Conservation (phyloP, 1,140 invertebrate genomes). For the Campoletis sonorensis region DNA sequence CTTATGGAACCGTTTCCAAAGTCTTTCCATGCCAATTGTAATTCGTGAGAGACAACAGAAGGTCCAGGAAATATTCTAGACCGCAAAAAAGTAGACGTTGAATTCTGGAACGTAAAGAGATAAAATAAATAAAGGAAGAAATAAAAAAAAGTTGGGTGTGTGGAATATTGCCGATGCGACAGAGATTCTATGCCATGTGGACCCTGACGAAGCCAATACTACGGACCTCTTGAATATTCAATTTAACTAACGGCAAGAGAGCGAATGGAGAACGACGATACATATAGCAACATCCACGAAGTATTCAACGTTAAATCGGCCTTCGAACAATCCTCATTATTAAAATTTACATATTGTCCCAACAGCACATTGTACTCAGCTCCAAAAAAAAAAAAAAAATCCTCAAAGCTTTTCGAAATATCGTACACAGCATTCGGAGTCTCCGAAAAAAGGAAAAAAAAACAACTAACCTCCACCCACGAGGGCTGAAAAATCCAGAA, state of each 20-base stretch:
- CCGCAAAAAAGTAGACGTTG: constrained; percentile 16
- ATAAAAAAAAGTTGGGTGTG: background rate
- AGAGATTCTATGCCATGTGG: background rate
- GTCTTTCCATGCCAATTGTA: too few relatives aligned
- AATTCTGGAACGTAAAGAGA: background rate
- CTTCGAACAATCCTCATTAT: background rate
- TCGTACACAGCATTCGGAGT: background rate
- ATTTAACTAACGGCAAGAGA: constrained; percentile 37
- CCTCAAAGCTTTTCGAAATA: background rate
- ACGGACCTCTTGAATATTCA: constrained; percentile 27
- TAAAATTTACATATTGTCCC: background rate
- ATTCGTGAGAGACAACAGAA: too few relatives aligned
- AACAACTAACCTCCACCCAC: too few relatives aligned
- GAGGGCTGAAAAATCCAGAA: too few relatives aligned
- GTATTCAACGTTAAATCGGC: too few relatives aligned
- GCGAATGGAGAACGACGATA: constrained; percentile 18
- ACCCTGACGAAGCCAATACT: constrained; percentile 31
- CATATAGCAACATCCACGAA: background rate
- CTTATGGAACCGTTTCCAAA: too few relatives aligned
- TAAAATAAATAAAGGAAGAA: background rate
- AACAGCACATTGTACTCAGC: background rate
- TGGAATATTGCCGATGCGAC: constrained; percentile 2
- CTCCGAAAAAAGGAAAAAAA: too few relatives aligned
- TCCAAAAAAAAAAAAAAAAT: too few relatives aligned
- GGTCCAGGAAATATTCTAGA: background rate